Evolutionary conservation across 2,113 vertebrate genomes (phyloP), one percentile per base, ranked within the genome.

Genomic region (Cyprinodon brontotheroides): DNA sequence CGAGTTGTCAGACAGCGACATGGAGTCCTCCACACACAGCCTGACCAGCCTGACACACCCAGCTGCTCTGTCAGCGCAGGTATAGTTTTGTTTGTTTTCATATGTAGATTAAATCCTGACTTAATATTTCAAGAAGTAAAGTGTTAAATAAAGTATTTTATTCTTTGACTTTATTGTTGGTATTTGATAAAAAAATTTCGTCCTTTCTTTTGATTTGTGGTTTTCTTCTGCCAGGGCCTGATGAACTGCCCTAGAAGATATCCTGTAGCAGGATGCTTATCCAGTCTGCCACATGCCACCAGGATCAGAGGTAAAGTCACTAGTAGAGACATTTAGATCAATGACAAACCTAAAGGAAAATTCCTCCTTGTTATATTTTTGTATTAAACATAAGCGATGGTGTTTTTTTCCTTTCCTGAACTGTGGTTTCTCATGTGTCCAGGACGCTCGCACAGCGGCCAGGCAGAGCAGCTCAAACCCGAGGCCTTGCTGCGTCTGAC

Each of bases 1-100:
- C 1, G 96, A 97, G 79, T 77, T 96, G n/a, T 96, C 96, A 0
- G 95, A 97, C 85, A 94, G 96, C 53, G 95, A 96, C 64, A 94
- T 98, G 88, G 93, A 95, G 62, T 95, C 95, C 0, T 97, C 97
- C 3, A 73, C 93, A 72, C 94, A 95, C 71, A 96, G 96, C 22
- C 85, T 94, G 38, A 22, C 81, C 47, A 92, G 94, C 82, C 43
- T 94, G 73, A 79, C 86, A 39, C 93, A 91, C 63, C 82, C 86
- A 67, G 50, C 73, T 36, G 15, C 57, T 0, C 67, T 87, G 39
- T 72, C 83, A 63, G 72, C 73, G 75, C 84, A 88, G 88, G 88
- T 91, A 87, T 64, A 0, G 12, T 0, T 20, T 0, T 39, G n/a
- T 60, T 3, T 15, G 17, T 6, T n/a, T 10, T 4, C 64, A 3